Conservation (phyloP, 2,113 vertebrate genomes). For the Cygnus buccinator region DNA sequence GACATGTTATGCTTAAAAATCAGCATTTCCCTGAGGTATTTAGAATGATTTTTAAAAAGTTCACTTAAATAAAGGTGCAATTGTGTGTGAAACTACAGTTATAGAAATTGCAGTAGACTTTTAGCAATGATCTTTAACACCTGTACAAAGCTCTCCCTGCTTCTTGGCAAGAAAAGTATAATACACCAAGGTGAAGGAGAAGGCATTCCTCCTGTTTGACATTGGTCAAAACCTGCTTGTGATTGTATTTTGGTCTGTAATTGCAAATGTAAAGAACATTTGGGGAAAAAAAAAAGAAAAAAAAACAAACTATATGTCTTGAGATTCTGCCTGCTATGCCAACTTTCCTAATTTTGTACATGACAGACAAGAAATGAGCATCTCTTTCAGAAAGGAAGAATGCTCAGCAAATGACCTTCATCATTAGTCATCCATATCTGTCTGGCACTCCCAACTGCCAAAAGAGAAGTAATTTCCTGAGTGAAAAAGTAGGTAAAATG, state of each 20-base stretch:
- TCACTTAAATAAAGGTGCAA: background rate
- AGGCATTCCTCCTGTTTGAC: background rate
- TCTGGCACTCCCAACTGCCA: background rate
- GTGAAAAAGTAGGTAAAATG: slow-evolving; percentile 24
- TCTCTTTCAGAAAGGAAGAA: background rate
- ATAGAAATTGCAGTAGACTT: background rate
- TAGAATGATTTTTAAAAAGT: background rate
- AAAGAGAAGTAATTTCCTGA: slow-evolving; percentile 52
- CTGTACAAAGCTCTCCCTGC: background rate
- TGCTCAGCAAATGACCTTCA: background rate
- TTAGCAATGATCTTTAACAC: background rate
- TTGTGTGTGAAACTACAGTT: background rate
- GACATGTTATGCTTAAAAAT: background rate
- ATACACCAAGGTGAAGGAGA: background rate
- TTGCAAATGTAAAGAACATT: background rate
- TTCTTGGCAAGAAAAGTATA: background rate
- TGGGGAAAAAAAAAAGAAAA: background rate
- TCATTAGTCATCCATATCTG: background rate
- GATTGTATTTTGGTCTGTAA: background rate
- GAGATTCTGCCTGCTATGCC: background rate
- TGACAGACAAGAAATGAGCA: background rate
- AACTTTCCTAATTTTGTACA: background rate
- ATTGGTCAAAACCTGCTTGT: background rate
- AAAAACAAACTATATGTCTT: background rate
- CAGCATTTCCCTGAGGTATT: background rate